Base-by-base conservation (phyloP, 2,888 invertebrate genomes). In the Sphaeridia pumilis region DNA sequence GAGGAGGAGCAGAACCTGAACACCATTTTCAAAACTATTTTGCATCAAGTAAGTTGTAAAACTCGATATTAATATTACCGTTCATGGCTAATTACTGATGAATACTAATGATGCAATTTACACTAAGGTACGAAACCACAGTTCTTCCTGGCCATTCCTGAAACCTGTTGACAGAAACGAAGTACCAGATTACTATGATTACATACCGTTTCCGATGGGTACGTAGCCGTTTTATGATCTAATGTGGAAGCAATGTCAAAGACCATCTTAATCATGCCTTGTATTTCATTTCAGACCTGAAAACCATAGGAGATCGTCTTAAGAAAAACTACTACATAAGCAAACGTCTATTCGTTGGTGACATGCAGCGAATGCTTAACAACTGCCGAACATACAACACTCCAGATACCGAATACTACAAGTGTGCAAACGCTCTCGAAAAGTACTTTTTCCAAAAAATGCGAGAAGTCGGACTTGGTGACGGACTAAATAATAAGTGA, bases 121-220 rank as follows among this genome's bases (percentile, higher is more conserved):
- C 22, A 59, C 67, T 46, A 54, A 79, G 75, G 78, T 86, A 0
- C 84, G 84, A 70, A 84, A 81, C 67, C 90, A 94, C 70, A 79
- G 79, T 28, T 79, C 86, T 10, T 85, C 97, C 0, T 94, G 94
- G 94, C 97, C 97, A 0, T 98, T 98, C 73, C 75, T 86, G 54
- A 85, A 86, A 65, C 95, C 97, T 0, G 97, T 98, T 0, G 87
- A 89, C 67, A 84, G 84, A 65, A 75, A 81, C 4, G 89, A 88
- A 66, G 94, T 90, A 1, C 87, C 90, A 0, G 94, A 97, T 71
- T 98, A 98, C 71, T 94, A 95, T 67, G 92, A 94, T 65, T 87
- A 89, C 69, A 95, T 97, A 65, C 88, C 88, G 70, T 94, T 86
- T 76, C 97, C 98, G 0, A 97, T 98, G 93, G 94, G 93, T 85